Conservation (phyloP, 2,888 invertebrate species). For the Scrobipalpa atriplicella region DNA sequence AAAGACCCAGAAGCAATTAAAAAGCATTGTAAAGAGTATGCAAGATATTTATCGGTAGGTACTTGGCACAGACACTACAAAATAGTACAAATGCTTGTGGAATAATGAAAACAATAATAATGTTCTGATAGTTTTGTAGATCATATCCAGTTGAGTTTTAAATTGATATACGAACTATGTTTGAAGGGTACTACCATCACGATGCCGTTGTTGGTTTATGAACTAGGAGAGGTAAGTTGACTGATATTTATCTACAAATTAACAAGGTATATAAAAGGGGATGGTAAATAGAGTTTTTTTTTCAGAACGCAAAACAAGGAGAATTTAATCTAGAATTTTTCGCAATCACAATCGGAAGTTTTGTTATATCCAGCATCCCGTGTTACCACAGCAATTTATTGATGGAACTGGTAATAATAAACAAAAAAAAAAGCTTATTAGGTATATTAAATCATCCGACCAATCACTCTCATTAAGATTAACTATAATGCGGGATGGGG, state of each 20-base stretch:
- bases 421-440: no score
- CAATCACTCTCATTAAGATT: no score
- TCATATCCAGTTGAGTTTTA: conserved; percentile 34
- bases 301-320: conserved; percentile 35
- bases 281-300: neutral
- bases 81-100: neutral
- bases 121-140: conserved; percentile 26
- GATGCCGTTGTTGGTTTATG: conserved; percentile 35
- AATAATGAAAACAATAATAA: neutral
- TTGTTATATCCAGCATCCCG: conserved; percentile 40
- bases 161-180: conserved; percentile 38
- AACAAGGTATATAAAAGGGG: no score
- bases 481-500: no score
- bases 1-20: neutral
- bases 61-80: neutral
- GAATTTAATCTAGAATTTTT: conserved; percentile 50
- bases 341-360: conserved; percentile 42
- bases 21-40: neutral
- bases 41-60: conserved; percentile 21
- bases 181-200: conserved; percentile 35
- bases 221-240: neutral
- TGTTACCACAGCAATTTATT: conserved; percentile 39
- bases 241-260: neutral
- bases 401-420: conserved; percentile 26
- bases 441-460: neutral